Evolutionary conservation across 2,888 invertebrate genomes (phyloP).

Genomic region (Lottia gigantea): DNA sequence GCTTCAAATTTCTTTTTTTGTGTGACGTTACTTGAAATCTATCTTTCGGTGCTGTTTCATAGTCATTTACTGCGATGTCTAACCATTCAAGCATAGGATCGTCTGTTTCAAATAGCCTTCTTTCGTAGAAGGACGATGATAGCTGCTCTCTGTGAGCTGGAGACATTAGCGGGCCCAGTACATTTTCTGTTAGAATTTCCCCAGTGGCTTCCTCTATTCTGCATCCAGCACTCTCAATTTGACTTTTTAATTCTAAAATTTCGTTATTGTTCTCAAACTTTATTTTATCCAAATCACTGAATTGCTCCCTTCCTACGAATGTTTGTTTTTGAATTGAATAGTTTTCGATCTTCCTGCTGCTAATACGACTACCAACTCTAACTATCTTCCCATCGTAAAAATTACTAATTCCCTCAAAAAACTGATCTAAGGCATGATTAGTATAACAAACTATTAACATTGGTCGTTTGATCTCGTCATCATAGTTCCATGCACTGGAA

Average conservation of each 20-base stretch:
- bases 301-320: not conserved
- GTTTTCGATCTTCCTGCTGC: slow-evolving; percentile 41
- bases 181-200: slow-evolving; percentile 30
- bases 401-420: slow-evolving; percentile 62
- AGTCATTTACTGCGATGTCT: not conserved
- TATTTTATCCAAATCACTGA: not conserved
- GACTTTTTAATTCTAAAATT: not conserved
- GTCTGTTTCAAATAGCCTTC: not conserved
- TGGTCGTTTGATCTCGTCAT: slow-evolving; percentile 38
- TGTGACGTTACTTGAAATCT: slow-evolving; percentile 21
- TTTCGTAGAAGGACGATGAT: not conserved
- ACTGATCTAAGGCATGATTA: slow-evolving; percentile 68
- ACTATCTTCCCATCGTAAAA: slow-evolving; percentile 50
- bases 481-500: slow-evolving; percentile 62
- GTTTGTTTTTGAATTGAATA: slow-evolving; percentile 22
- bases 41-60: not conserved
- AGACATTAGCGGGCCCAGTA: slow-evolving; percentile 14
- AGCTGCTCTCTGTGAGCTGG: not conserved
- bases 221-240: not conserved
- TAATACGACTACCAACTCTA: slow-evolving; percentile 61
- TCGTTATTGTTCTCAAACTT: not conserved
- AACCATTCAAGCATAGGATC: not conserved
- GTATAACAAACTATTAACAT: slow-evolving; percentile 67
- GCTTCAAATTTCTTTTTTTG: slow-evolving; percentile 34
- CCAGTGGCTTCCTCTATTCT: slow-evolving; percentile 18